Conservation (phyloP, 2,113 vertebrate species). For the Sylvilagus bachmani region DNA sequence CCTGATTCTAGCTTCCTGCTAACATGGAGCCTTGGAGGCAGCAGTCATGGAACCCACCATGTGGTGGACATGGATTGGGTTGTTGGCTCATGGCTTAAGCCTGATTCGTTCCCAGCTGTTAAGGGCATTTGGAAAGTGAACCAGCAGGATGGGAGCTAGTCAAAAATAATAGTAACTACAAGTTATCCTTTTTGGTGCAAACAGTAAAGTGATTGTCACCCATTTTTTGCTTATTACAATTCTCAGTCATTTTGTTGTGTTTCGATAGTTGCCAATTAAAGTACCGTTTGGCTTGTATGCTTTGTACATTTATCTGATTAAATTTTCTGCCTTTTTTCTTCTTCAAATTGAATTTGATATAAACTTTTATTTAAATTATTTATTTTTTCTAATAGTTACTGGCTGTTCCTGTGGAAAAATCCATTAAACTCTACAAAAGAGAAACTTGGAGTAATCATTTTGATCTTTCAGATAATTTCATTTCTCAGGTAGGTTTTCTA, state of each 20-base stretch:
- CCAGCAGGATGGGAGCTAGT: background rate
- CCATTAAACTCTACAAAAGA: conserved; percentile 93
- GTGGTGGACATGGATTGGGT: too few species aligned
- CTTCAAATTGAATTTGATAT: background rate
- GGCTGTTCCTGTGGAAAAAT: conserved; percentile 94
- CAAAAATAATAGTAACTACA: conserved; percentile 3
- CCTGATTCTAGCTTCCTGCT: too few species aligned
- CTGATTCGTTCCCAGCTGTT: too few species aligned
- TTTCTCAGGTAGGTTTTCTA: conserved; percentile 91
- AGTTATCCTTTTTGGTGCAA: background rate
- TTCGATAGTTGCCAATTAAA: conserved; percentile 19
- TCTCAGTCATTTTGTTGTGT: conserved; percentile 60
- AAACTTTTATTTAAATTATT: conserved; percentile 36
- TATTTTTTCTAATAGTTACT: conserved; percentile 89
- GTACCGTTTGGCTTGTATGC: conserved; percentile 41
- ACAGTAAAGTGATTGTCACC: background rate
- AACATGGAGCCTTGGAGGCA: too few species aligned
- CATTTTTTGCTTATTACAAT: conserved; percentile 29
- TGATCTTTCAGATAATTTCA: conserved; percentile 90
- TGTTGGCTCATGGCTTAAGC: too few species aligned
- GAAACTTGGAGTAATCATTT: conserved; percentile 91
- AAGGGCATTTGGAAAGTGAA: too few species aligned
- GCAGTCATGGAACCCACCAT: too few species aligned
- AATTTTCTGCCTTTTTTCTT: conserved; percentile 8
- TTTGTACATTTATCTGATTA: conserved; percentile 45